Evolutionary conservation across 2,113 vertebrate genomes (phyloP).

Genomic region (Upupa epops): DNA sequence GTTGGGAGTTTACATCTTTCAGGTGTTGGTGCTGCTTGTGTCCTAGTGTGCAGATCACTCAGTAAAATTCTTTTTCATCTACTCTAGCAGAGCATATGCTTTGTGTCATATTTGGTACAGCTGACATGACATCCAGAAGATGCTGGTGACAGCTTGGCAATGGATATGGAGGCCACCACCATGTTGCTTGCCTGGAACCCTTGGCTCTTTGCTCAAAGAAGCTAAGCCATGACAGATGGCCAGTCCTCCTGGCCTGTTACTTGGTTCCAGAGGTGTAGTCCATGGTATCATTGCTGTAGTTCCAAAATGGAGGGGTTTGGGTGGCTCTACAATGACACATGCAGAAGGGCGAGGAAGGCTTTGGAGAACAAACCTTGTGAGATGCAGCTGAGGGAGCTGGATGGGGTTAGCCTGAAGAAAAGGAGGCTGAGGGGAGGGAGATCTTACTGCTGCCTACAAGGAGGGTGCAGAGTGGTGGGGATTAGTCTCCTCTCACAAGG

Average conservation of each 20-base stretch:
- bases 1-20: not conserved
- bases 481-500: no score
- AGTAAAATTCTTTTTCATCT: not conserved
- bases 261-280: not conserved
- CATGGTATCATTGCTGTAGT: not conserved
- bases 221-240: fast-evolving
- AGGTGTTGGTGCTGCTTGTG: not conserved
- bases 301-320: fast-evolving
- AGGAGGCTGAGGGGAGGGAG: no score
- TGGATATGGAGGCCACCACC: not conserved
- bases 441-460: no score
- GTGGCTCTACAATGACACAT: not conserved
- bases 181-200: not conserved
- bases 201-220: not conserved
- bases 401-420: no score
- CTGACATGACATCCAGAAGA: not conserved
- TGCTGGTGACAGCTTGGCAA: not conserved
- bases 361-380: no score
- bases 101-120: not conserved
- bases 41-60: not conserved
- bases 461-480: no score
- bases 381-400: no score
- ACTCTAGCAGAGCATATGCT: not conserved
- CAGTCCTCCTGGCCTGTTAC: fast-evolving
- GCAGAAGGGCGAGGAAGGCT: no score